Evolutionary conservation across 2,113 vertebrate species (phyloP), one percentile per base, ranked within the genome.

Genomic region (Dipodomys stephensi): DNA sequence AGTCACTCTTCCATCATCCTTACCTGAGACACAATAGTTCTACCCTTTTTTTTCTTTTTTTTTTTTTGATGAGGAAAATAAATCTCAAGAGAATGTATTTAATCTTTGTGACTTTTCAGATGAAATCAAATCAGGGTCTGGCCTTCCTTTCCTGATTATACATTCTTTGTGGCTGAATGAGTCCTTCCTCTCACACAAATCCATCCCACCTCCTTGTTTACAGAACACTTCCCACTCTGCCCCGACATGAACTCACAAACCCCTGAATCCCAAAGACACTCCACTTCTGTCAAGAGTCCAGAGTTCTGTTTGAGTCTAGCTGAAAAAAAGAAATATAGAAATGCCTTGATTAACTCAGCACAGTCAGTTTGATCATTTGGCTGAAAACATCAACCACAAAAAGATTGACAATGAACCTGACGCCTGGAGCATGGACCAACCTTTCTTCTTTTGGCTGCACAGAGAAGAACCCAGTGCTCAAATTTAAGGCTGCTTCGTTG

Each of bases 1-100:
- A 77, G 94, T 97, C 95, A 98, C 85, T 94, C 95, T 68, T 62
- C 91, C 86, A 95, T 85, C 96, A 94, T 95, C 97, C 95, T 95
- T 95, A 95, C 92, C 92, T 90, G 49, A 94, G 88, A 76, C 78
- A 96, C 87, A 95, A 88, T 94, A 91, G 80, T 27, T 73, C 62
- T 77, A 71, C 46, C 32, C 35, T 78, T 87, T 57, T 13, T 53
- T 53, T 53, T 2, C 12, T 39, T 39, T 39, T 39, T 39, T 39
- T 57, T 57, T 57, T 88, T 92, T 44, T 18, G 32, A 39, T 35
- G 77, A 92, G 73, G 74, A 92, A 95, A 96, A 88, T 69, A 83
- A 84, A 79, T 74, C 28, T 79, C 82, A 86, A 91, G 62, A 92
- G 65, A 23, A 83, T 77, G 7, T 82, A 64, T 76, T 94, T 89